Conservation (phyloP, 2,888 invertebrate species). For the Drosophila paranaensis region DNA sequence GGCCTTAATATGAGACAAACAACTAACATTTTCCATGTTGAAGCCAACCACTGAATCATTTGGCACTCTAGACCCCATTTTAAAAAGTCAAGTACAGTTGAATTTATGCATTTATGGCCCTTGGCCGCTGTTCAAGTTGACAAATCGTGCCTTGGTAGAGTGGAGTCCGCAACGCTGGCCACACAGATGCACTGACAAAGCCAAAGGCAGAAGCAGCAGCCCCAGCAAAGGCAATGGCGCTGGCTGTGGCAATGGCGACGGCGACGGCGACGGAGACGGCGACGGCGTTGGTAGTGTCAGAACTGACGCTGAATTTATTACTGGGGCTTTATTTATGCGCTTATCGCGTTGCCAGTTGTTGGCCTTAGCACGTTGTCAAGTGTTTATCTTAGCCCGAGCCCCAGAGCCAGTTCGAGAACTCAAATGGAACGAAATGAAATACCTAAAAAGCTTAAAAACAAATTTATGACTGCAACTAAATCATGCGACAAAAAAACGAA, state of each 20-base stretch:
- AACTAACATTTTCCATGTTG: neutral
- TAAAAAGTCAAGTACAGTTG: conserved; percentile 5
- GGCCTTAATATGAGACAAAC: neutral
- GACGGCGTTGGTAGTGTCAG: conserved; percentile 57
- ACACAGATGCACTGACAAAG: conserved; percentile 1
- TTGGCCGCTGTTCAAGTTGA: conserved; percentile 34
- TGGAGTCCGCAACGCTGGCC: neutral
- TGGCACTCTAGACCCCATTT: neutral
- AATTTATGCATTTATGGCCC: conserved; percentile 20
- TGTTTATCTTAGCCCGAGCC: conserved; percentile 70
- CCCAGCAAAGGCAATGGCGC: neutral
- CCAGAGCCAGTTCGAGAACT: conserved; percentile 36
- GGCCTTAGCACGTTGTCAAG: conserved; percentile 81
- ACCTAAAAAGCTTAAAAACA: conserved; percentile 73
- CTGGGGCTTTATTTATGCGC: conserved; percentile 69
- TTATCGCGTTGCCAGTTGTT: conserved; percentile 68
- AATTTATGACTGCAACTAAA: conserved; percentile 82
- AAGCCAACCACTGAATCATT: conserved; percentile 1
- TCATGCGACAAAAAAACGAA: conserved; percentile 64
- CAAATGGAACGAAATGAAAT: conserved; percentile 65
- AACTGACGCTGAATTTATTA: conserved; percentile 74
- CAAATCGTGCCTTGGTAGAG: conserved; percentile 20
- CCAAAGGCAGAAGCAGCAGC: conserved; percentile 13
- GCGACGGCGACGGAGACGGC: conserved; percentile 36
- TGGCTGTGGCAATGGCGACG: conserved; percentile 8